These are phyloP conservation scores for Corbicula japonica DNA, from an alignment of 2,888 invertebrate species.

Conservation along the genomic window DNA sequence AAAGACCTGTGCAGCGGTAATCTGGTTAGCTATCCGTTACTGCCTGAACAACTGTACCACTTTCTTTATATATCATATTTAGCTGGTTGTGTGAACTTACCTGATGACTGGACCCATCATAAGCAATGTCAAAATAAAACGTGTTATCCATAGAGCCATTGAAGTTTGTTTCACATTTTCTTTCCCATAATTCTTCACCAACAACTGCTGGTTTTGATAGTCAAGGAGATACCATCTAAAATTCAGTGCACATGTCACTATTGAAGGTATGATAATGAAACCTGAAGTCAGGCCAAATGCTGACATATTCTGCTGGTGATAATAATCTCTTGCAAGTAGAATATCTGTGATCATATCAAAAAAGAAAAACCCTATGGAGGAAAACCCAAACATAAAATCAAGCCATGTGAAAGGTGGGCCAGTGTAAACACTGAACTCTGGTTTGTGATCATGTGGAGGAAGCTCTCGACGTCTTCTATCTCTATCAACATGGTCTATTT, in stretches of 20 bases:
- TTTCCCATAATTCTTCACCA: slow-evolving; percentile 58
- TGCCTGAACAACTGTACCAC: no score
- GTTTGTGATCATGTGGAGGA: slow-evolving; percentile 24
- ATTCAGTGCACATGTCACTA: slow-evolving; percentile 75
- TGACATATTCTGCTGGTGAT: slow-evolving; percentile 50
- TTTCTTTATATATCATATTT: no score
- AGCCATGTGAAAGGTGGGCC: slow-evolving; percentile 67
- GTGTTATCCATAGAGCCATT: slow-evolving; percentile 68
- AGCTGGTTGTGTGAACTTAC: slow-evolving; percentile 57
- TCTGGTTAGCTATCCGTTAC: no score
- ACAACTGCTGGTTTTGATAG: slow-evolving; percentile 70
- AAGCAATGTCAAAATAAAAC: slow-evolving; percentile 76
- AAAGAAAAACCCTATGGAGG: slow-evolving; percentile 75
- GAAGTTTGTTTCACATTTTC: slow-evolving; percentile 66
- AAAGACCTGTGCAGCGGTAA: no score
- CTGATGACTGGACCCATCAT: slow-evolving; percentile 81
- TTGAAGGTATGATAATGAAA: slow-evolving; percentile 74
- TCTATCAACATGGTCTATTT: slow-evolving; percentile 1
- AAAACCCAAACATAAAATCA: slow-evolving; percentile 73
- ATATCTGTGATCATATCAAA: slow-evolving; percentile 78
- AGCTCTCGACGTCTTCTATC: slow-evolving; percentile 15
- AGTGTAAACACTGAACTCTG: no score
- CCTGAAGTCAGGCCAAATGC: slow-evolving; percentile 75
- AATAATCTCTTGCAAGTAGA: slow-evolving; percentile 76
- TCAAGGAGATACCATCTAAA: slow-evolving; percentile 80